Evolutionary conservation across 2,113 vertebrate species (phyloP).

Genomic region (Aptenodytes patagonicus): DNA sequence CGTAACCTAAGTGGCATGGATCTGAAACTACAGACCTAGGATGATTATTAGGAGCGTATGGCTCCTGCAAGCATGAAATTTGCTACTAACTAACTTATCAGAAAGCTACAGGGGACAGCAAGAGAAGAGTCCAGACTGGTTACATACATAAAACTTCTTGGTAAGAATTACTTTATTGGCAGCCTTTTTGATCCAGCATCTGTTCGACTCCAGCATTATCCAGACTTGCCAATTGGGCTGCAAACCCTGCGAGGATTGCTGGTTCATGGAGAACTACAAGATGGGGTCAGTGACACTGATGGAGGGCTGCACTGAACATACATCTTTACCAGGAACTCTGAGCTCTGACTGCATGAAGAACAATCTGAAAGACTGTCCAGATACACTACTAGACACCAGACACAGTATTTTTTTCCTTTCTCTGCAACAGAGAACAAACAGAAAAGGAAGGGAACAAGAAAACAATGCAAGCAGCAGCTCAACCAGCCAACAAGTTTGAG

Average conservation of each 20-base stretch:
- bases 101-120: neutral
- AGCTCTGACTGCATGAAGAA: neutral
- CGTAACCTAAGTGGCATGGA: accelerated
- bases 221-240: accelerated
- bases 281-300: neutral
- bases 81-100: neutral
- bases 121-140: neutral
- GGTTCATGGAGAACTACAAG: neutral
- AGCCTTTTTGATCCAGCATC: neutral
- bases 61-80: neutral
- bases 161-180: neutral
- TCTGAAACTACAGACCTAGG: neutral
- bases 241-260: neutral
- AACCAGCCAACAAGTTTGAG: neutral
- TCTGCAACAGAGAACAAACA: neutral
- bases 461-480: neutral
- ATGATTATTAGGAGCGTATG: neutral
- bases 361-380: neutral
- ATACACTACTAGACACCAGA: neutral
- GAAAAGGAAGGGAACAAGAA: neutral
- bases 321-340: neutral
- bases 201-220: neutral
- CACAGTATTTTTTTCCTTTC: neutral
- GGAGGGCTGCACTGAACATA: neutral
- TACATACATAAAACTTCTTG: neutral